Percentiles rank a stretch among this genome's conserved stretches.
These are phyloP conservation scores for Matsumurasca onukii DNA, from an alignment of 1,140 invertebrate species.

Conservation along the genomic window DNA sequence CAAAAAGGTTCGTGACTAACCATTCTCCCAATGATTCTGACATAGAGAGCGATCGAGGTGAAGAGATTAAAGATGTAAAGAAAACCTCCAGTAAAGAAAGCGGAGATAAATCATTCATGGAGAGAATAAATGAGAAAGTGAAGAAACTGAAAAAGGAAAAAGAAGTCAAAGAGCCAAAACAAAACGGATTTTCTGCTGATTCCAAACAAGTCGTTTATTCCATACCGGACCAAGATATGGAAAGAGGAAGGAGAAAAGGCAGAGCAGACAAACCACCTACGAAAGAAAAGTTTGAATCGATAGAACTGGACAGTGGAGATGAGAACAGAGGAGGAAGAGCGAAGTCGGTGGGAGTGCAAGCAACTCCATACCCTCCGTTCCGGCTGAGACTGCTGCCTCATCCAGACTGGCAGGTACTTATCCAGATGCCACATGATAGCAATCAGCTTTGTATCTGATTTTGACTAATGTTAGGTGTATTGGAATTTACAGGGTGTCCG, in stretches of 20 bases:
- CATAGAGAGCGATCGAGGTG: background rate
- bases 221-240: background rate
- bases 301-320: slow-evolving; percentile 22
- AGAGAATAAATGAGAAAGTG: slow-evolving; percentile 26
- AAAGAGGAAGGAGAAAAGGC: background rate
- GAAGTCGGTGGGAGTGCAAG: slow-evolving; percentile 29
- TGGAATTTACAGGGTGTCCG: background rate
- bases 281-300: slow-evolving; percentile 21
- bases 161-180: slow-evolving; percentile 3
- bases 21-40: background rate
- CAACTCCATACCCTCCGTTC: slow-evolving; percentile 34
- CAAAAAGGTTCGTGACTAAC: background rate
- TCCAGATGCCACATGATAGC: no score
- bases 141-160: slow-evolving; percentile 20
- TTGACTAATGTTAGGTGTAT: background rate
- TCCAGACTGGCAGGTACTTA: slow-evolving; percentile 32
- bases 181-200: background rate
- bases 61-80: slow-evolving; percentile 2
- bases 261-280: background rate
- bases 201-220: slow-evolving; percentile 23
- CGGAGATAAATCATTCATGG: slow-evolving; percentile 19
- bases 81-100: slow-evolving; percentile 19
- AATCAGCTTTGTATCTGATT: slow-evolving; percentile 1
- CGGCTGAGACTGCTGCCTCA: slow-evolving; percentile 34
- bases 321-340: slow-evolving; percentile 2